These are phyloP conservation scores for Folsomia manolachei DNA, from an alignment of 2,888 invertebrate species.

Conservation along the genomic window DNA sequence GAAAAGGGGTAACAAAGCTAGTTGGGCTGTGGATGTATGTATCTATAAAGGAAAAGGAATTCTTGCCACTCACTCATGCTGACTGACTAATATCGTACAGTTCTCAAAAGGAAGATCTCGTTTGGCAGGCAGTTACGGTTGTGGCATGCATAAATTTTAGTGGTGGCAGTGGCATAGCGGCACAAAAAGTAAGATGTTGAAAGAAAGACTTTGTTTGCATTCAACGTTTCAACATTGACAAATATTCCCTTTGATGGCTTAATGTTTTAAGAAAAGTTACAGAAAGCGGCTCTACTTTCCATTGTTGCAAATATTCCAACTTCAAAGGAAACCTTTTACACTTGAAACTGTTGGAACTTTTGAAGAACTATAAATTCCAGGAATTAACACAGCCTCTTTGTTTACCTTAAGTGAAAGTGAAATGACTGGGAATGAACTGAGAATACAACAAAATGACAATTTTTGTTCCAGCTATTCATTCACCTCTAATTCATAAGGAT, in stretches of 20 bases:
- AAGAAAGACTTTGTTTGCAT: neutral
- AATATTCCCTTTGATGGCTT: constrained; percentile 7
- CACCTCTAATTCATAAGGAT: too few species aligned
- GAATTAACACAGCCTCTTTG: constrained; percentile 8
- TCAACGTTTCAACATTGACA: constrained; percentile 8
- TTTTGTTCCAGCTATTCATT: neutral
- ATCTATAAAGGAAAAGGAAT: neutral
- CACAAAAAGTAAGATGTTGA: neutral
- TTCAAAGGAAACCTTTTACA: constrained; percentile 4
- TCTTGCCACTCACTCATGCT: neutral
- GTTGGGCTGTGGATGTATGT: neutral
- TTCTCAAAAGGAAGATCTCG: neutral
- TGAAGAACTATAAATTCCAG: neutral
- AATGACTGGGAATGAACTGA: constrained; percentile 10
- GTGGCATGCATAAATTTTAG: neutral
- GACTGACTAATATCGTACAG: too few species aligned
- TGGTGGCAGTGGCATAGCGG: neutral
- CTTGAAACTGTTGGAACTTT: constrained; percentile 1
- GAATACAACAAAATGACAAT: neutral
- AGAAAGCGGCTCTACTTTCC: neutral
- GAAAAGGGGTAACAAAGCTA: neutral
- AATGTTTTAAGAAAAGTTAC: constrained; percentile 8
- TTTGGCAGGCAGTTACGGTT: neutral
- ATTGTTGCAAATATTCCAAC: constrained; percentile 1
- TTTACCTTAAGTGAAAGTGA: constrained; percentile 7